These are phyloP conservation scores for Aptenodytes patagonicus DNA, from an alignment of 2,113 vertebrate genomes.

Conservation along the genomic window DNA sequence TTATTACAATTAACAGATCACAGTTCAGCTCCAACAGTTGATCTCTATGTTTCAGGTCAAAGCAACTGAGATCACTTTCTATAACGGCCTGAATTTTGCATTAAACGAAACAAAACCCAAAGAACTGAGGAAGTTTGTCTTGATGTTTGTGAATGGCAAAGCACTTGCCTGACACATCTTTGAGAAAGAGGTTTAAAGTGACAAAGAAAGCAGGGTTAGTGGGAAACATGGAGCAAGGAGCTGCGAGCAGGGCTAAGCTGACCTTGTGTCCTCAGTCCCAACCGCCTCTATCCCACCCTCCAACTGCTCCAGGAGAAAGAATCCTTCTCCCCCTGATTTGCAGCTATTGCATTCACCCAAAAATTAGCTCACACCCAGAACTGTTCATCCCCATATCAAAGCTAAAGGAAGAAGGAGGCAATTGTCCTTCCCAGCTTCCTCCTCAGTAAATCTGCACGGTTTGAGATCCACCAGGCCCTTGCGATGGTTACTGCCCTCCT, in stretches of 20 bases:
- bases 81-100: rapidly evolving
- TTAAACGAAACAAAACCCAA: rapidly evolving
- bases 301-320: neutral
- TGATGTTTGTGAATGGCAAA: neutral
- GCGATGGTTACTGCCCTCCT: neutral
- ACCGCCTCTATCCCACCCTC: neutral
- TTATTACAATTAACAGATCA: neutral
- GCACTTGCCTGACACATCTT: neutral
- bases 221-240: neutral
- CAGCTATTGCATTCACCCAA: neutral
- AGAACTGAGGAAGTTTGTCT: neutral
- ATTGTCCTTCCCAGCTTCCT: neutral
- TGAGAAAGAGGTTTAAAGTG: neutral
- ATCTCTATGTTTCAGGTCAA: neutral
- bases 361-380: neutral
- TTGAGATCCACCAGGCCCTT: neutral
- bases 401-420: neutral
- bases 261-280: neutral
- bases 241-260: neutral
- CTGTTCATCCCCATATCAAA: neutral
- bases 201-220: neutral
- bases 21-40: neutral
- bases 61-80: neutral
- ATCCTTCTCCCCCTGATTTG: neutral
- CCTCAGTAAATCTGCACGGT: neutral